Percentiles rank a stretch among this genome's conserved stretches.
These are phyloP conservation scores for Diceros bicornis DNA, from an alignment of 2,797 vertebrate genomes.

Conservation along the genomic window DNA sequence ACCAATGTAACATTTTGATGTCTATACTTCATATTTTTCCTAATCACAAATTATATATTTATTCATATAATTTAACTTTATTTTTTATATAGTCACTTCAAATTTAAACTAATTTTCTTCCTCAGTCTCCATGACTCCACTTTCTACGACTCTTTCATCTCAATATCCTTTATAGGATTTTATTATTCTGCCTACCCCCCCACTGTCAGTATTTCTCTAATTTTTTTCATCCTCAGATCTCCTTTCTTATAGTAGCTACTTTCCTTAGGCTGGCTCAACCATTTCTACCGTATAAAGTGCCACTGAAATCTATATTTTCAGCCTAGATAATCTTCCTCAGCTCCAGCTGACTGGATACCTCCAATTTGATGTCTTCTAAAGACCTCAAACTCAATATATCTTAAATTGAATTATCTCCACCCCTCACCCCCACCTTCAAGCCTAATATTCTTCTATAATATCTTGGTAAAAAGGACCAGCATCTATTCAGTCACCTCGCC, in stretches of 20 bases:
- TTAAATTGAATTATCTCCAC: background rate
- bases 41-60: conserved; percentile 14
- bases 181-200: background rate
- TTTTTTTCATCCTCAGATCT: background rate
- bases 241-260: background rate
- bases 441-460: background rate
- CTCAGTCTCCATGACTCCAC: background rate
- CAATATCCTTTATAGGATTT: background rate
- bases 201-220: background rate
- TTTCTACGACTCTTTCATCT: background rate
- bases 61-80: background rate
- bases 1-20: background rate
- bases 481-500: background rate
- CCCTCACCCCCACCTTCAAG: background rate
- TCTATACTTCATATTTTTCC: background rate
- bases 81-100: background rate
- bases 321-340: background rate
- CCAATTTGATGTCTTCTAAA: background rate
- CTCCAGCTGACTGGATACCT: background rate
- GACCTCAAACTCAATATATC: background rate
- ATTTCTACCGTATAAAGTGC: background rate
- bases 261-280: background rate
- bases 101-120: conserved; percentile 9
- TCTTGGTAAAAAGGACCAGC: background rate
- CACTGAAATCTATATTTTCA: background rate